A percentile compares a stretch with the other conserved stretches of the same genome.
These are phyloP conservation scores for Rhinolophus sinicus DNA, from an alignment of 2,113 vertebrate species.

Conservation along the genomic window DNA sequence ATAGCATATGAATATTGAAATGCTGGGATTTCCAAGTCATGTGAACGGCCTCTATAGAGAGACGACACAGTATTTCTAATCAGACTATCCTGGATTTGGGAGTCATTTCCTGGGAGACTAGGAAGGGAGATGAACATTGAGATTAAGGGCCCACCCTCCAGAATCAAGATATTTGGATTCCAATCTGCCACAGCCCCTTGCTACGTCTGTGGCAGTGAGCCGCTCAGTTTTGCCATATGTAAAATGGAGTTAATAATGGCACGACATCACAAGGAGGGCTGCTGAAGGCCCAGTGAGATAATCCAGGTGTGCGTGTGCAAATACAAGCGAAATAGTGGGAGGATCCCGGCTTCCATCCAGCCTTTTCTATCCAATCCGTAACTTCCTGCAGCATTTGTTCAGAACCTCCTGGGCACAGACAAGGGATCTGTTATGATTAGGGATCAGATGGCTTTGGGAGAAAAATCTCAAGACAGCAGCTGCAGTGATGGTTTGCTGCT, in stretches of 20 bases:
- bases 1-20: not conserved
- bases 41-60: not conserved
- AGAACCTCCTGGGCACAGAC: not conserved
- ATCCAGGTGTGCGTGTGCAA: rapidly evolving
- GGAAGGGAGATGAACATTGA: not conserved
- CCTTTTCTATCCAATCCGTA: no score
- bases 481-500: not conserved
- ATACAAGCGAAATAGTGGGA: rapidly evolving
- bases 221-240: rapidly evolving
- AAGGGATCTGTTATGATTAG: not conserved
- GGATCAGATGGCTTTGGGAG: not conserved
- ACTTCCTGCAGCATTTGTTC: not conserved
- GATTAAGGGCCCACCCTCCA: not conserved
- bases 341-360: rapidly evolving
- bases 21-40: not conserved
- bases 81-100: not conserved
- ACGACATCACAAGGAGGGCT: not conserved
- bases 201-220: not conserved
- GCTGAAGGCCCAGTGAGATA: not conserved
- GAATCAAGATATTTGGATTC: not conserved
- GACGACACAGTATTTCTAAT: not conserved
- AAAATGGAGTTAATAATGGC: not conserved
- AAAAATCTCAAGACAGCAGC: not conserved
- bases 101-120: not conserved
- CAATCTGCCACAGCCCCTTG: rapidly evolving